Conservation (phyloP, 2,888 invertebrate species). For the Lasiommata megera region DNA sequence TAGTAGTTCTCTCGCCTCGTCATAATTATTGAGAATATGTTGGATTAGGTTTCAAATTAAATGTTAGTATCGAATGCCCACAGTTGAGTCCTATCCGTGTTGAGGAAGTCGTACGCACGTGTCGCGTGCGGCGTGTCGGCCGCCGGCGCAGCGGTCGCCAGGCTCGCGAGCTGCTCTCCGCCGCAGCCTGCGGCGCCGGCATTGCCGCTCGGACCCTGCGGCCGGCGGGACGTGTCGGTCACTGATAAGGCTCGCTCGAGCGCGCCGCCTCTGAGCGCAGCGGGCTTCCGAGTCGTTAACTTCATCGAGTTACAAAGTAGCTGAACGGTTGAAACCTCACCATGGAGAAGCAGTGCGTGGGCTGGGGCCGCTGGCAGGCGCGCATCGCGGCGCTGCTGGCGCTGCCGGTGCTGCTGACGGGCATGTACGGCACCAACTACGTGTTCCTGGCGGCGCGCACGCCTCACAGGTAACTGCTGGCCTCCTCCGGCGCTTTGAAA, state of each 20-base stretch:
- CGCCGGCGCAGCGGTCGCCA: slow-evolving; percentile 30
- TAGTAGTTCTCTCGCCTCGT: no score
- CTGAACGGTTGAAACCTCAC: no score
- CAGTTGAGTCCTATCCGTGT: no score
- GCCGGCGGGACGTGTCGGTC: slow-evolving; percentile 36
- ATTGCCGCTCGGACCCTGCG: slow-evolving; percentile 40
- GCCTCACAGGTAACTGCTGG: slow-evolving; percentile 55
- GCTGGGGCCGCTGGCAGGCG: slow-evolving; percentile 70
- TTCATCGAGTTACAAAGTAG: no score
- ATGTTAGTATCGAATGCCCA: no score
- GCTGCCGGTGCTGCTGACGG: slow-evolving; percentile 68
- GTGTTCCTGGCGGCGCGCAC: slow-evolving; percentile 69
- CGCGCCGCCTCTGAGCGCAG: no score
- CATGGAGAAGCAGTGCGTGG: slow-evolving; percentile 52
- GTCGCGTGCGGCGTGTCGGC: not conserved
- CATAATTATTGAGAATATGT: no score
- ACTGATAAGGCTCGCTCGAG: no score
- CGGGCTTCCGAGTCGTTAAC: no score
- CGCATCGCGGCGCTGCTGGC: slow-evolving; percentile 68
- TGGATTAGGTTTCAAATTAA: no score
- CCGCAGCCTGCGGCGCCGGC: slow-evolving; percentile 21
- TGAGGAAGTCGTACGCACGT: no score
- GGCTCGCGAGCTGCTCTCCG: slow-evolving; percentile 28
- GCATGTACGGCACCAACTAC: slow-evolving; percentile 72
- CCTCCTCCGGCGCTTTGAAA: no score